These are phyloP conservation scores for Stichodactyla helianthus DNA, from an alignment of 64 coral and sea anemone species.

Conservation along the genomic window DNA sequence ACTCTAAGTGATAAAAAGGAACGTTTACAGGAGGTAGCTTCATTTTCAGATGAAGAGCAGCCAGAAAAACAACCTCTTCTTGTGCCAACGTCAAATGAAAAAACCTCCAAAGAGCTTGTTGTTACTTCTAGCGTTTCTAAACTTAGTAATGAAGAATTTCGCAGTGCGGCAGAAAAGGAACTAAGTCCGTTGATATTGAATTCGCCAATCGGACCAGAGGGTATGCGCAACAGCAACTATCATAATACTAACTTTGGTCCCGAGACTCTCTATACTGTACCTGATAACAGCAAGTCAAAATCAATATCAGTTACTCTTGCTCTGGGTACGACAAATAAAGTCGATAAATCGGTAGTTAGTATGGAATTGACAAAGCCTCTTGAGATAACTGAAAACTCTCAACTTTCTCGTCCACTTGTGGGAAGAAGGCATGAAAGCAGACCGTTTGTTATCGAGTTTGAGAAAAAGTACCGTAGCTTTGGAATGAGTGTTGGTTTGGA, in stretches of 20 bases:
- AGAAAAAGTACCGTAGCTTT: constrained; percentile 71
- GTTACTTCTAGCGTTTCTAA: background rate
- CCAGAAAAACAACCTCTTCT: background rate
- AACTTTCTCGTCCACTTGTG: background rate
- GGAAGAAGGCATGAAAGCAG: constrained; percentile 56
- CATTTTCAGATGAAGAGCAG: background rate
- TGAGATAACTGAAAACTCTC: background rate
- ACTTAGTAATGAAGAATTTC: too few species aligned
- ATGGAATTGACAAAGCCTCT: constrained; percentile 9
- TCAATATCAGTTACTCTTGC: background rate
- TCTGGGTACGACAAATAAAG: background rate
- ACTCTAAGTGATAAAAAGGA: background rate
- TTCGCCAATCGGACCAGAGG: background rate
- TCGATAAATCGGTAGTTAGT: background rate
- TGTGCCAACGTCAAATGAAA: background rate
- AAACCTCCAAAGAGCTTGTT: background rate
- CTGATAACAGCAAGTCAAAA: background rate
- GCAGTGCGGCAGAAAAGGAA: background rate
- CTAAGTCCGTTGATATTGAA: background rate
- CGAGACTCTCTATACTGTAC: background rate
- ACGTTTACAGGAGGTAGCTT: background rate
- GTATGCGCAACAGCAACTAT: background rate
- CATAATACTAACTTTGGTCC: background rate
- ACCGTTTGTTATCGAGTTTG: constrained; percentile 79
- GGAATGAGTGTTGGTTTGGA: constrained; percentile 52